These are phyloP conservation scores for Antheraea pernyi DNA, from an alignment of 1,140 invertebrate genomes.

Conservation along the genomic window DNA sequence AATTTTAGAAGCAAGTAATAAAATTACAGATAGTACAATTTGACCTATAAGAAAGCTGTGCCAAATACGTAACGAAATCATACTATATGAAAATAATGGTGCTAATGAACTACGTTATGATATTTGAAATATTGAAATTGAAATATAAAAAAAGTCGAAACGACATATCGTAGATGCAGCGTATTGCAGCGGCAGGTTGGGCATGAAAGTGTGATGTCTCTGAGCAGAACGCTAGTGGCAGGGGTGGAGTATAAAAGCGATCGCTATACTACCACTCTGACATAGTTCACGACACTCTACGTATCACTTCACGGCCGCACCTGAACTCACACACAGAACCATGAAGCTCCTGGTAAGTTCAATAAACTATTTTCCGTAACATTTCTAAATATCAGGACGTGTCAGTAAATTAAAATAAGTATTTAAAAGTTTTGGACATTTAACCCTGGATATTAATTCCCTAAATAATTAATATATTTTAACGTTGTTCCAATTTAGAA, in stretches of 20 bases:
- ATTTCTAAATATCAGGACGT: constrained; percentile 1
- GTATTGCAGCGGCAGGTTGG: constrained; percentile 54
- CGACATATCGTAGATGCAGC: constrained; percentile 41
- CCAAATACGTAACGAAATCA: constrained; percentile 16
- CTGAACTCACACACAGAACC: constrained; percentile 54
- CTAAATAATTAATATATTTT: not conserved
- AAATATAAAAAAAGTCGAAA: constrained; percentile 35
- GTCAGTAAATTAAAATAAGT: not conserved
- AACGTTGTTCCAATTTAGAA: not conserved
- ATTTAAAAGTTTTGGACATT: not conserved
- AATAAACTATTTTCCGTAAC: constrained; percentile 17
- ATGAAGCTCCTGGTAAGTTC: constrained; percentile 74
- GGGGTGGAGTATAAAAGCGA: constrained; percentile 75
- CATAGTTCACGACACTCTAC: constrained; percentile 69
- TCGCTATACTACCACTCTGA: constrained; percentile 67
- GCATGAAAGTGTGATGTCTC: constrained; percentile 74
- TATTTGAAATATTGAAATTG: constrained; percentile 46
- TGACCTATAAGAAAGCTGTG: constrained; percentile 14
- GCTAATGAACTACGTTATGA: constrained; percentile 32
- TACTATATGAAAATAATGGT: constrained; percentile 17
- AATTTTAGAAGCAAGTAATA: not conserved
- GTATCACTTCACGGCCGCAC: constrained; percentile 56
- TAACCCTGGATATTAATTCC: not conserved
- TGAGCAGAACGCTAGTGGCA: constrained; percentile 64
- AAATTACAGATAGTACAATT: not conserved